Base-by-base conservation (phyloP, 2,888 invertebrate species). In the Galerucella calmariensis region DNA sequence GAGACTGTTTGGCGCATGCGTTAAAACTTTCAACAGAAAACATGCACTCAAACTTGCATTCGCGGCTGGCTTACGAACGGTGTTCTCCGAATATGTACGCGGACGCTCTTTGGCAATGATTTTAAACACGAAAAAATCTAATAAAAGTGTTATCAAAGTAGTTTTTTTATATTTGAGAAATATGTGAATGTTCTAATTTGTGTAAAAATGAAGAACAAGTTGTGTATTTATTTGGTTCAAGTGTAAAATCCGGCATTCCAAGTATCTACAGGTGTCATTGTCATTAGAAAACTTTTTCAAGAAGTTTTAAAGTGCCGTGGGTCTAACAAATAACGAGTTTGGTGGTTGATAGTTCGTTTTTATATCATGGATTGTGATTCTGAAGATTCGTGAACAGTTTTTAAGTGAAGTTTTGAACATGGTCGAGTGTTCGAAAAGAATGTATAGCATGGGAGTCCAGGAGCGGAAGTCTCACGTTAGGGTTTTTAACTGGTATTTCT, bases 41-140 rank as follows among this genome's bases (percentile, higher is more conserved):
- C 80, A 79, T 79, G 80, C 81, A 80, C 76, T 81, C 77, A 63
- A 78, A 81, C 76, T 81, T 80, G 80, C 79, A 81, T 80, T 79
- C 75, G 78, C 79, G 79, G 72, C 73, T 61, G 44, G 58, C 11
- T 53, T 44, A 35, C 58, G 67, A 41, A 27, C 56, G 56, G 16
- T n/a, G 24, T 20, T 44, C 4, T 73, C 72, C 72, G 62, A 41
- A 58, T 68, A 59, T 73, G 59, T 59, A 58, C 68, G 70, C 74
- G 73, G 71, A 48, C 59, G 69, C 61, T 72, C 62, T 65, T 70
- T 65, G 63, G 63, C 70, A 65, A 74, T 73, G 68, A 67, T 70
- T 51, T 59, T 65, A 62, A 27, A 73, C 35, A n/a, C n/a, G 68
- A 46, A 56, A 68, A 53, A 63, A 48, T 35, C n/a, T 41, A 16